phyloP scores from a whole-genome alignment of 2,888 invertebrate genomes.

The Autographa gamma region DNA sequence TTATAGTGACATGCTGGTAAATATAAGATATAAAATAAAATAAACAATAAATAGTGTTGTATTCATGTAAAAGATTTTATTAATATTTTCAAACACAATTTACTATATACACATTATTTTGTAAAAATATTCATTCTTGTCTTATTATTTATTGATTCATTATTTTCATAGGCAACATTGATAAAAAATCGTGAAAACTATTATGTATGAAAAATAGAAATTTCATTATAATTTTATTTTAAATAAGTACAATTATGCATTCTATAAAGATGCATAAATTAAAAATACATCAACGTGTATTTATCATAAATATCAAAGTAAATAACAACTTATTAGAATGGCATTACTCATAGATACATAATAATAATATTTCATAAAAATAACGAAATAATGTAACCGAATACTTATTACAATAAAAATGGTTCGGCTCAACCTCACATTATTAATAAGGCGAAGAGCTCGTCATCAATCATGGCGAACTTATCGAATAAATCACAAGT shows the following conservation, averaged over 20 bases:
- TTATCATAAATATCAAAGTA: constrained; percentile 69
- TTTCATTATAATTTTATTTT: constrained; percentile 81
- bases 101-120: constrained; percentile 88
- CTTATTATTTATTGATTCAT: constrained; percentile 87
- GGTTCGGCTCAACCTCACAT: constrained; percentile 44
- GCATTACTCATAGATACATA: constrained; percentile 67
- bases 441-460: constrained; percentile 43
- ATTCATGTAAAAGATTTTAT: constrained; percentile 87
- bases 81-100: constrained; percentile 88
- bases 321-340: constrained; percentile 74
- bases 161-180: constrained; percentile 85
- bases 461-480: constrained; percentile 20
- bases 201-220: constrained; percentile 82
- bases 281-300: constrained; percentile 68
- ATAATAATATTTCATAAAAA: constrained; percentile 56
- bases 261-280: constrained; percentile 70
- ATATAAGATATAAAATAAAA: too few species aligned
- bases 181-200: constrained; percentile 81
- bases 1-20: too few species aligned
- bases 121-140: constrained; percentile 89
- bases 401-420: constrained; percentile 49
- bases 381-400: constrained; percentile 66
- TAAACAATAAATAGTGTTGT: constrained; percentile 33
- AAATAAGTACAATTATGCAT: constrained; percentile 85
- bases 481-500: constrained; percentile 46